Percentiles rank a stretch among this genome's conserved stretches.
Evolutionary conservation across 2,113 vertebrate genomes (phyloP).

Genomic region (Cyprinodon tularosa): DNA sequence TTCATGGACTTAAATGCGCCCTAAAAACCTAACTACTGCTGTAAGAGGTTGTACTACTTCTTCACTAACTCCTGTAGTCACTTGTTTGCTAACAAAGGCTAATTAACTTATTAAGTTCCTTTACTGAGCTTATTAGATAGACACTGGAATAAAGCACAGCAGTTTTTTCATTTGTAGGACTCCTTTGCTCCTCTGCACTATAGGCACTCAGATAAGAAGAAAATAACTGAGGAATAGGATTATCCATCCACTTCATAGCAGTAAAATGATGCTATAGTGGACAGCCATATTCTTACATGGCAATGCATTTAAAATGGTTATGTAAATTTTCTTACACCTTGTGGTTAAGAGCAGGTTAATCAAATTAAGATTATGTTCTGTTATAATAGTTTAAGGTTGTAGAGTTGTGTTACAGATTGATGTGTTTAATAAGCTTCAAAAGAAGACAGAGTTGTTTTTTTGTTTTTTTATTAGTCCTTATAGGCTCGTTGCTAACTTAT

Average conservation of each 20-base stretch:
- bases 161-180: conserved; percentile 20
- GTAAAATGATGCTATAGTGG: conserved; percentile 18
- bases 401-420: not conserved
- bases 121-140: conserved; percentile 16
- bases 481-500: not conserved
- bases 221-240: conserved; percentile 16
- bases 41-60: conserved; percentile 18
- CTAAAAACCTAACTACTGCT: conserved; percentile 38
- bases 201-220: conserved; percentile 22
- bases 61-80: conserved; percentile 32
- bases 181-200: conserved; percentile 3
- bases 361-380: not conserved
- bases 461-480: not conserved
- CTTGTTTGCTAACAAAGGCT: conserved; percentile 42
- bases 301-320: not conserved
- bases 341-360: not conserved
- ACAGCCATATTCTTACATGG: conserved; percentile 6
- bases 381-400: not conserved
- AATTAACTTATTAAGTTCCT: conserved; percentile 37
- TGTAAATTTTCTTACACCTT: not conserved
- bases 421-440: not conserved
- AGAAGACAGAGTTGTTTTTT: not conserved
- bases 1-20: conserved; percentile 50
- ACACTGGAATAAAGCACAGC: conserved; percentile 5
- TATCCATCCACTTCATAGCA: conserved; percentile 5